Base-by-base conservation (phyloP, 2,797 vertebrate genomes). In the Dromococcyx pavoninus region DNA sequence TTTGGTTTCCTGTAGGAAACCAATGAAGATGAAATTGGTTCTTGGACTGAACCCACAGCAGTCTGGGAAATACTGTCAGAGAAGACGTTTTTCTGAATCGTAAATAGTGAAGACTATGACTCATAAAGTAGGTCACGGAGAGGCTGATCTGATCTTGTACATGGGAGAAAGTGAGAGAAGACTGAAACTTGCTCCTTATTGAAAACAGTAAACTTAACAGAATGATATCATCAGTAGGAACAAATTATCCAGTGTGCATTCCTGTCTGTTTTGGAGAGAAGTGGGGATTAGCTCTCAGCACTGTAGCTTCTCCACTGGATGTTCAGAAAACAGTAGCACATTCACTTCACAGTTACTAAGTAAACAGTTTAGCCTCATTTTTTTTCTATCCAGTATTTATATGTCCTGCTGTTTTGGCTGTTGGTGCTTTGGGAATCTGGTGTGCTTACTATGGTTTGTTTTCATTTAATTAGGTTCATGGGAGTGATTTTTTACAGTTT, bases 1-100 rank as follows among this genome's bases (percentile, higher is more conserved):
- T 97, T 97, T 98, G 97, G 97, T 98, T 98, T 98, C 98, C 98
- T 98, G 94, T 95, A 98, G 98, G 97, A 98, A 98, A 96, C 96
- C 97, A 96, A 93, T 97, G 97, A 96, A 98, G 97, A 98, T 98
- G 97, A 97, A 98, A 98, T 98, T 97, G 97, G 94, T 97, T 98
- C 97, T 98, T 98, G 97, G 97, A 98, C 97, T 97, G 96, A 97
- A 94, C 96, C 95, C 97, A 96, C 86, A 95, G 74, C 70, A 97
- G 97, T 98, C 97, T 98, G 97, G 98, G 97, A 98, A 98, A 96
- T 96, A 97, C 96, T 97, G 97, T 97, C 97, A 97, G 96, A 92
- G 88, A 97, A 96, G 97, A 97, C 57, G 14, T 97, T 98, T 97
- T 97, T 97, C 96, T 98, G 97, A 98, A 97, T 98, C 97, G 98